A percentile compares a stretch with the other conserved stretches of the same genome.
Evolutionary conservation across 2,888 invertebrate species (phyloP).

Genomic region (Rhodophaea formosa): DNA sequence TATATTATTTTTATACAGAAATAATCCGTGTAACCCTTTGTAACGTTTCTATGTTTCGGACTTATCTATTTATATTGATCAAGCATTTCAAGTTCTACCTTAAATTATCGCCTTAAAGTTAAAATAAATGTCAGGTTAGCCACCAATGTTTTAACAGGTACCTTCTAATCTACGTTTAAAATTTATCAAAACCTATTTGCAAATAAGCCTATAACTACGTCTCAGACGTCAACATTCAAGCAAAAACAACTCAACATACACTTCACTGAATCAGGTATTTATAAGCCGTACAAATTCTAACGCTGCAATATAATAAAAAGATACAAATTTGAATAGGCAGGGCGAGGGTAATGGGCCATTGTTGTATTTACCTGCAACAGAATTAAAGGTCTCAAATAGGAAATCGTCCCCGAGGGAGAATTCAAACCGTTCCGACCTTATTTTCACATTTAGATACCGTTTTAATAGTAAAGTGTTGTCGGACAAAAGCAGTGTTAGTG

Average conservation of each 20-base stretch:
- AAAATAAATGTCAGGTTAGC: too few relatives aligned
- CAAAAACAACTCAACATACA: background rate
- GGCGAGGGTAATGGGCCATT: conserved; percentile 21
- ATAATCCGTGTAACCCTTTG: too few relatives aligned
- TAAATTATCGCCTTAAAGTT: too few relatives aligned
- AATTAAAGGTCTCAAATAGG: conserved; percentile 42
- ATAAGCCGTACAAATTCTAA: background rate
- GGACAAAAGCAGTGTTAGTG: conserved; percentile 8
- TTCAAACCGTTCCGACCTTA: conserved; percentile 39
- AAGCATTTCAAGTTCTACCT: too few relatives aligned
- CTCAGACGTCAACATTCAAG: too few relatives aligned
- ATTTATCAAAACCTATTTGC: too few relatives aligned
- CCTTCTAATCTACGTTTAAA: too few relatives aligned
- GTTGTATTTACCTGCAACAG: conserved; percentile 36
- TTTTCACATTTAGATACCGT: conserved; percentile 46
- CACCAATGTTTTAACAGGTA: too few relatives aligned
- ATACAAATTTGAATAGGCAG: conserved; percentile 23
- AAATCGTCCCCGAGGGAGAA: conserved; percentile 46
- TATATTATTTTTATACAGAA: too few relatives aligned
- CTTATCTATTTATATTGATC: too few relatives aligned
- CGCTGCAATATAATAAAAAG: conserved; percentile 10
- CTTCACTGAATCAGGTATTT: background rate
- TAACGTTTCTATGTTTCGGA: too few relatives aligned
- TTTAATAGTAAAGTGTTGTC: conserved; percentile 36
- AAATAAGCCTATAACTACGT: too few relatives aligned